Conservation (phyloP, 2,797 vertebrate species). For the Bovichtus variegatus region DNA sequence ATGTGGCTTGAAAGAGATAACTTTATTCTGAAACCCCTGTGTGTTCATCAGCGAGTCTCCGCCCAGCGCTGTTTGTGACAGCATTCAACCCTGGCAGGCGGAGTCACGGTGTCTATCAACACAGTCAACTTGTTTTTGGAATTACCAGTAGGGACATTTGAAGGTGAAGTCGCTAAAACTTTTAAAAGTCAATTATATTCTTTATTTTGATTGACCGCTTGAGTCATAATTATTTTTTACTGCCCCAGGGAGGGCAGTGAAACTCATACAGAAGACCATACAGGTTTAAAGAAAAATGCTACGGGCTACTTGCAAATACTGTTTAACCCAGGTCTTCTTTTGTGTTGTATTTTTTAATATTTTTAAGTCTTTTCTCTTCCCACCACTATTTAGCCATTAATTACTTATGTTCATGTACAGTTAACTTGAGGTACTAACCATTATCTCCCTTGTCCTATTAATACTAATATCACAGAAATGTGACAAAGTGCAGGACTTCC, state of each 20-base stretch:
- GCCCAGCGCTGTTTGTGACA: constrained; percentile 1
- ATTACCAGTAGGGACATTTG: not conserved
- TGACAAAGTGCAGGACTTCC: not conserved
- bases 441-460: constrained; percentile 6
- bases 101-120: not conserved
- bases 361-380: constrained; percentile 12
- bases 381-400: constrained; percentile 27
- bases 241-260: constrained; percentile 1
- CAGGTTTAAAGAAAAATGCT: constrained; percentile 5
- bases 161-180: not conserved
- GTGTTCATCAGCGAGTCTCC: not conserved
- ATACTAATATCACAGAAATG: constrained; percentile 21
- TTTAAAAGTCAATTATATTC: not conserved
- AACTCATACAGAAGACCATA: constrained; percentile 8
- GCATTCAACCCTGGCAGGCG: not conserved
- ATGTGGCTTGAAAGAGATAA: constrained; percentile 62
- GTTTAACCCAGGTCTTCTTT: constrained; percentile 30
- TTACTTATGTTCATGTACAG: constrained; percentile 40
- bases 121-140: not conserved
- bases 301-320: constrained; percentile 29
- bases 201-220: not conserved
- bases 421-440: constrained; percentile 38
- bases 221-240: constrained; percentile 9
- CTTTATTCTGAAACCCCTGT: constrained; percentile 9
- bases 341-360: constrained; percentile 33